Evolutionary conservation across 1,140 invertebrate genomes (phyloP).

Genomic region (Papilio machaon): DNA sequence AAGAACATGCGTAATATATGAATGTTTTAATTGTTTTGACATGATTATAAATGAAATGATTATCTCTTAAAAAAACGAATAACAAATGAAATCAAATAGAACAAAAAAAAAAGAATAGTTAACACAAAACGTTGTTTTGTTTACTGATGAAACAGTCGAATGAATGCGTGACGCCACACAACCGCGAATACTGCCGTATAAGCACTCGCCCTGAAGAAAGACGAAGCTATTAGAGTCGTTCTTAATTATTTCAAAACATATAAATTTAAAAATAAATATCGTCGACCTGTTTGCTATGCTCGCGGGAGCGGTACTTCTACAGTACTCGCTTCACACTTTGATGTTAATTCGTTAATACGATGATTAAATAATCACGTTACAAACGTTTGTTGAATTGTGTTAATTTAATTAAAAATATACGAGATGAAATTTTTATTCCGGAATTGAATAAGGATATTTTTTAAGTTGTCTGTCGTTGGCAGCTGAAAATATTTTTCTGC

Average conservation of each 20-base stretch:
- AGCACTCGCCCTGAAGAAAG: too few species aligned
- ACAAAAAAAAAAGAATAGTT: not conserved
- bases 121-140: not conserved
- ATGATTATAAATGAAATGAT: too few species aligned
- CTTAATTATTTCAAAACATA: too few species aligned
- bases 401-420: not conserved
- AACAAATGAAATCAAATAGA: too few species aligned
- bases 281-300: not conserved
- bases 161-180: too few species aligned
- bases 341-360: slow-evolving; percentile 23
- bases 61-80: too few species aligned
- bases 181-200: too few species aligned
- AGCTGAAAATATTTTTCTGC: not conserved
- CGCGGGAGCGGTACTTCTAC: not conserved
- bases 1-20: too few species aligned
- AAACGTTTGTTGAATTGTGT: slow-evolving; percentile 18
- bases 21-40: too few species aligned
- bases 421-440: not conserved
- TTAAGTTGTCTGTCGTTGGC: not conserved
- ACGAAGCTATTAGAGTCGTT: too few species aligned
- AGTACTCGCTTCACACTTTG: slow-evolving; percentile 14
- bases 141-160: not conserved
- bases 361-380: slow-evolving; percentile 20
- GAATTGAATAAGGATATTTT: not conserved
- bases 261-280: not conserved